Percentiles rank a stretch among this genome's conserved stretches.
Conservation (phyloP, 1,140 invertebrate species). For the Laupala kohalensis region DNA sequence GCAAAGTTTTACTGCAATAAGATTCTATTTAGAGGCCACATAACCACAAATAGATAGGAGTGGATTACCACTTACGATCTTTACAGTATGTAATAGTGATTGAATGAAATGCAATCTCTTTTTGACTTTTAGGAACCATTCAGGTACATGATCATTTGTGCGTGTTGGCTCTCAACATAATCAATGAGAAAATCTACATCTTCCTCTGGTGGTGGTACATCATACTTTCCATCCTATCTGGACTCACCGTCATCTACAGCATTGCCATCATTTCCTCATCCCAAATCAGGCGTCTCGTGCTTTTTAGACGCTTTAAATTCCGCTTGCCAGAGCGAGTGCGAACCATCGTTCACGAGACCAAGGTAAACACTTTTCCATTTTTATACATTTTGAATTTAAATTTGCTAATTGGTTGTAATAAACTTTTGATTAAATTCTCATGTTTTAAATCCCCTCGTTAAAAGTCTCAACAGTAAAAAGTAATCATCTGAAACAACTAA, state of each 20-base stretch:
- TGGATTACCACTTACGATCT: too few relatives aligned
- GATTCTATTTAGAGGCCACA: too few relatives aligned
- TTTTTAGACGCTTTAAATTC: conserved; percentile 62
- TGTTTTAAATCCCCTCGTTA: too few relatives aligned
- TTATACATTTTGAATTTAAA: background rate
- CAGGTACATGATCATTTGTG: conserved; percentile 52
- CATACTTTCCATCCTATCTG: conserved; percentile 48
- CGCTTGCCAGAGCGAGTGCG: conserved; percentile 50
- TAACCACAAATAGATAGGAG: too few relatives aligned
- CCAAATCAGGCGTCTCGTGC: conserved; percentile 52
- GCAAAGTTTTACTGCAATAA: too few relatives aligned
- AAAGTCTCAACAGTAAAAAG: too few relatives aligned
- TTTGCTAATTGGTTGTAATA: background rate
- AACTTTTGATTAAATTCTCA: background rate
- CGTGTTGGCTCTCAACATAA: conserved; percentile 57
- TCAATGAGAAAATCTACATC: conserved; percentile 72
- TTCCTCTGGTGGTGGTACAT: conserved; percentile 72
- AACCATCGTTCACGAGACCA: conserved; percentile 57
- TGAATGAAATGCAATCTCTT: too few relatives aligned
- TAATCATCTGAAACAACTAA: too few relatives aligned
- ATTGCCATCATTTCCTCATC: conserved; percentile 60
- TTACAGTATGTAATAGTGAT: too few relatives aligned
- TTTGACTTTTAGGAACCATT: conserved; percentile 30
- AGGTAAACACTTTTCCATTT: conserved; percentile 35
- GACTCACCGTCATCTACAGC: conserved; percentile 54